Evolutionary conservation across 2,113 vertebrate genomes (phyloP).

Genomic region (Daphoenositta chrysoptera): DNA sequence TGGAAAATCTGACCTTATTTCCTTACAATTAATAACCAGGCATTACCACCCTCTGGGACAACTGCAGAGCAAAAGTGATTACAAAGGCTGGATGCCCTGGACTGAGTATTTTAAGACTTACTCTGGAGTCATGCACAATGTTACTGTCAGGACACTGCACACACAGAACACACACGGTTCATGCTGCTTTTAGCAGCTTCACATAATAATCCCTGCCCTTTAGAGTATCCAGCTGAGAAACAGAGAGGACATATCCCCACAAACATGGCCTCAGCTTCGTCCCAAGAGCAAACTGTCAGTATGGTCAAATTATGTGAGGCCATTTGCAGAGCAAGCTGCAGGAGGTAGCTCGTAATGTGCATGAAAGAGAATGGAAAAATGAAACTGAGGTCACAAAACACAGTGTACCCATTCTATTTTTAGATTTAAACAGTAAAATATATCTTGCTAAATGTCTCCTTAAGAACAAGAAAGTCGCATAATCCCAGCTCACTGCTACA

Average conservation of each 20-base stretch:
- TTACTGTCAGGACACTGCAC: not conserved
- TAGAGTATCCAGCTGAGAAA: not conserved
- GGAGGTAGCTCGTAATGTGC: not conserved
- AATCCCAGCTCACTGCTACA: not conserved
- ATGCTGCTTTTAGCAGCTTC: not conserved
- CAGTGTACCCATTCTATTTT: constrained; percentile 47
- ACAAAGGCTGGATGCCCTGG: not conserved
- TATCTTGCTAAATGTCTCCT: constrained; percentile 10
- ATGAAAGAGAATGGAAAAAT: constrained; percentile 20
- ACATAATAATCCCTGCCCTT: not conserved
- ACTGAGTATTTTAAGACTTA: not conserved
- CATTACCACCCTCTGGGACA: not conserved
- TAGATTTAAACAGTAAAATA: constrained; percentile 21
- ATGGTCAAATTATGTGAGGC: not conserved
- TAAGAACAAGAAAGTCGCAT: not conserved
- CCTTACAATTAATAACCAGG: not conserved
- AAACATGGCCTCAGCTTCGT: not conserved
- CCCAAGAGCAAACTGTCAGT: not conserved
- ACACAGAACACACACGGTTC: not conserved
- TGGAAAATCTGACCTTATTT: not conserved
- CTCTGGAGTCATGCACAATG: not conserved
- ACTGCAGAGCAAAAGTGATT: not conserved
- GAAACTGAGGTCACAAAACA: constrained; percentile 38
- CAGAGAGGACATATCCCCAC: not conserved
- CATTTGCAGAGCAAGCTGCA: not conserved